Base-by-base conservation (phyloP, 2,113 vertebrate species). In the Gnathonemus echidnorhynchus region DNA sequence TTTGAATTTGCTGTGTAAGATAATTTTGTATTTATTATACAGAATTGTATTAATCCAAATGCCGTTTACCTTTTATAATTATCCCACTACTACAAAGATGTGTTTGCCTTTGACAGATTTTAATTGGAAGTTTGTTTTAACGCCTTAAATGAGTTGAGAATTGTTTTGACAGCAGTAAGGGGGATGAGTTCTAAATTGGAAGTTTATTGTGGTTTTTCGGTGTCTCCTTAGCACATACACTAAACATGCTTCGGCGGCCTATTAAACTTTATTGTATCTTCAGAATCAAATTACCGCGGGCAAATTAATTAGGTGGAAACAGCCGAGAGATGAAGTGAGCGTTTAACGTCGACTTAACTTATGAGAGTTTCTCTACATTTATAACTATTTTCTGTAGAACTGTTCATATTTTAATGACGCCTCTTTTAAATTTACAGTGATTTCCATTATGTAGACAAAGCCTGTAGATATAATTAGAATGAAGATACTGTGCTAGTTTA, bases 201-300 rank as follows among this genome's bases (percentile, higher is more conserved):
- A 94, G 91, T 91, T 94, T 93, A 95, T 94, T 94, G 93, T 97
- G 97, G 97, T 97, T 97, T 98, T 97, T 96, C 95, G 94, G 95
- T 91, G 92, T 93, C 95, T 92, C 94, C 95, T 94, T 93, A 93
- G 91, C 87, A 80, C 91, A 56, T 94, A 92, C 93, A 95, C 96
- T 96, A 96, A 96, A 96, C 96, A 95, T 95, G 94, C 96, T 94
- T 95, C 91, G 92, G 96, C 95, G 94, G 96, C 95, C 95, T 96
- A 94, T 94, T 94, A 95, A 96, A 95, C 95, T 92, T 94, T 93
- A 94, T 92, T 95, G 94, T 96, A 95, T 95, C 94, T 96, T 93
- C 88, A 92, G 97, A 98, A 98, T 98, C 97, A 96, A 97, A 98
- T 97, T 97, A 98, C 95, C 94, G 94, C 93, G 93, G 94, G 95